Conservation (phyloP, 2,888 invertebrate species). For the Pterostichus niger region DNA sequence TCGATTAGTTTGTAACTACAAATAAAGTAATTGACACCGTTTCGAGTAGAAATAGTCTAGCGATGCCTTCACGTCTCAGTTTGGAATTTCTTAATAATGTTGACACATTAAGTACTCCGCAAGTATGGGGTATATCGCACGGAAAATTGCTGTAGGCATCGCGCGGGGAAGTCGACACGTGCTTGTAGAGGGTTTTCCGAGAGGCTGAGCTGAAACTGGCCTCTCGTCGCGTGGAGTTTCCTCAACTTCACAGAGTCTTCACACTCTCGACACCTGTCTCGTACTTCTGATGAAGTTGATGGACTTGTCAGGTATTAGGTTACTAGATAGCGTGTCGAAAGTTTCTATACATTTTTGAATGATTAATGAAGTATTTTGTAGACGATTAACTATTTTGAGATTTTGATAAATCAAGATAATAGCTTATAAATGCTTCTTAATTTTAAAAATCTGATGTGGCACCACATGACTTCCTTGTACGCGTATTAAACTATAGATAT, state of each 20-base stretch:
- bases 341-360: too few species aligned
- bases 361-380: too few species aligned
- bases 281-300: too few species aligned
- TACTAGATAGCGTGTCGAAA: too few species aligned
- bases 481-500: too few species aligned
- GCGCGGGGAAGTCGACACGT: background rate
- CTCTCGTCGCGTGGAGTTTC: conserved; percentile 20
- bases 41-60: conserved; percentile 1
- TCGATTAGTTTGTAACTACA: too few species aligned
- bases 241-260: conserved; percentile 17
- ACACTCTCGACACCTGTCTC: background rate
- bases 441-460: too few species aligned
- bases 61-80: conserved; percentile 36
- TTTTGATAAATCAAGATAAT: too few species aligned
- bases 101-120: conserved; percentile 49
- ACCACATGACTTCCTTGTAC: too few species aligned
- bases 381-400: too few species aligned
- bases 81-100: conserved; percentile 59
- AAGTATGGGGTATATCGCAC: conserved; percentile 36
- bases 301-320: too few species aligned
- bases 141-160: conserved; percentile 45
- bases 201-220: background rate
- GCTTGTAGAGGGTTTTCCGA: background rate
- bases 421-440: too few species aligned
- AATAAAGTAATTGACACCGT: conserved; percentile 25